Conservation (phyloP, 2,797 vertebrate species). For the Rallus crepitans region DNA sequence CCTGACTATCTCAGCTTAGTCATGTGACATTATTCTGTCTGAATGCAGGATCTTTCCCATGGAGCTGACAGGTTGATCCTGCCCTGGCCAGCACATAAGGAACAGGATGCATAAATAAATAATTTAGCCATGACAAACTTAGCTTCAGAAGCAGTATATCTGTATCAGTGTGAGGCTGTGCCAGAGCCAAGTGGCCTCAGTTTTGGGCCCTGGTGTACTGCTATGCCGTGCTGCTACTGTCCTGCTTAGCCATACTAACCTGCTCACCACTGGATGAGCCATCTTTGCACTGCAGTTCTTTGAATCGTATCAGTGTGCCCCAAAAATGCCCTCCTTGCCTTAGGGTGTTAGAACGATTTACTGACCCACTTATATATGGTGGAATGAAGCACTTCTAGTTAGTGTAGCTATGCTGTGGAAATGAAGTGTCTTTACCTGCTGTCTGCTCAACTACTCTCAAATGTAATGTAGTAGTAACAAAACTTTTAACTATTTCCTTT, state of each 20-base stretch:
- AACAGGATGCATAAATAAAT: background rate
- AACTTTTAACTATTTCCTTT: background rate
- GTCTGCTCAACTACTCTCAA: rapidly evolving
- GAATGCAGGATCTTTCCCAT: background rate
- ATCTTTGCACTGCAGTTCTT: background rate
- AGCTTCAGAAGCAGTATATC: background rate
- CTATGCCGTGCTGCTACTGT: rapidly evolving
- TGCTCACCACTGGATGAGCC: background rate
- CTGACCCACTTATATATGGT: background rate
- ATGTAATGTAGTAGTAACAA: background rate
- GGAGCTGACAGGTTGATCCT: background rate
- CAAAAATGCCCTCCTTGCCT: background rate
- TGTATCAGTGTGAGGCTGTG: background rate
- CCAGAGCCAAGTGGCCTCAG: background rate
- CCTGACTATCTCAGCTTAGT: background rate
- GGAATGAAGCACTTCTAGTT: background rate
- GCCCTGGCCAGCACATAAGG: background rate
- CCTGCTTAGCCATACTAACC: rapidly evolving
- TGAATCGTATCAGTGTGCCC: background rate
- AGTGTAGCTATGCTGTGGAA: background rate
- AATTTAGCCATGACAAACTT: rapidly evolving
- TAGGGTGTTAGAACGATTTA: background rate
- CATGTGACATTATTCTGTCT: background rate
- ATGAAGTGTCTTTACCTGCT: background rate
- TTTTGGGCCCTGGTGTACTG: background rate